Percentiles rank a stretch among this genome's conserved stretches.
phyloP scores from a whole-genome alignment of 1,140 invertebrate species.

The Harlomillsia oculata region DNA sequence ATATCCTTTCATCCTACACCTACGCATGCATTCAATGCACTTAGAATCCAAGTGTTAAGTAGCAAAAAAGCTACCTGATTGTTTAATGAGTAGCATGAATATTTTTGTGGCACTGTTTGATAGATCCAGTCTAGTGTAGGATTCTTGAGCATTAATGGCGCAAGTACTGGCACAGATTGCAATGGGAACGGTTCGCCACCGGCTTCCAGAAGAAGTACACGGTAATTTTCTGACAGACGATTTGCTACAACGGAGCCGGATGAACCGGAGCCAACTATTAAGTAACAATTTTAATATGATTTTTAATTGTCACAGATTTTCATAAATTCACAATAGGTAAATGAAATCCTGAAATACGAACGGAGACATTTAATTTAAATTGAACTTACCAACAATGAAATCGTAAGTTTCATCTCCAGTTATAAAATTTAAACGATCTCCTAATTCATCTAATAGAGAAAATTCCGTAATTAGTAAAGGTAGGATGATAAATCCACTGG shows the following conservation, averaged over 20 bases:
- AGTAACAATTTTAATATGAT: background rate
- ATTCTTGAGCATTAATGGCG: conserved; percentile 20
- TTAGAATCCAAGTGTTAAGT: background rate
- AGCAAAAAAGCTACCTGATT: conserved; percentile 14
- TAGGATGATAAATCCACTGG: conserved; percentile 8
- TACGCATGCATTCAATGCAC: too few species aligned
- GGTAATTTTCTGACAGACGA: conserved; percentile 26
- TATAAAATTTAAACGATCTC: conserved; percentile 9
- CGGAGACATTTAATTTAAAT: too few species aligned
- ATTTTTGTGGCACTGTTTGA: conserved; percentile 26
- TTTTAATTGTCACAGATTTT: conserved; percentile 1
- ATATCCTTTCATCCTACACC: too few species aligned
- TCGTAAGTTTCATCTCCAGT: conserved; percentile 22
- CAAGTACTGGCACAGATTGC: conserved; percentile 17
- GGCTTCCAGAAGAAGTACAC: conserved; percentile 28
- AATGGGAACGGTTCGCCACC: conserved; percentile 30
- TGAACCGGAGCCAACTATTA: conserved; percentile 25
- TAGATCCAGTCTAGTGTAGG: conserved; percentile 28
- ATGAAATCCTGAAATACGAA: too few species aligned
- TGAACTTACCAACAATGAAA: conserved; percentile 32
- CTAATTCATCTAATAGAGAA: conserved; percentile 10
- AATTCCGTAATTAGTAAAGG: conserved; percentile 11
- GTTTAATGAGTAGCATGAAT: conserved; percentile 27
- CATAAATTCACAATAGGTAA: background rate
- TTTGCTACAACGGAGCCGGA: conserved; percentile 36